phyloP scores from a whole-genome alignment of 1,140 invertebrate species.

The Drosophila parvula region DNA sequence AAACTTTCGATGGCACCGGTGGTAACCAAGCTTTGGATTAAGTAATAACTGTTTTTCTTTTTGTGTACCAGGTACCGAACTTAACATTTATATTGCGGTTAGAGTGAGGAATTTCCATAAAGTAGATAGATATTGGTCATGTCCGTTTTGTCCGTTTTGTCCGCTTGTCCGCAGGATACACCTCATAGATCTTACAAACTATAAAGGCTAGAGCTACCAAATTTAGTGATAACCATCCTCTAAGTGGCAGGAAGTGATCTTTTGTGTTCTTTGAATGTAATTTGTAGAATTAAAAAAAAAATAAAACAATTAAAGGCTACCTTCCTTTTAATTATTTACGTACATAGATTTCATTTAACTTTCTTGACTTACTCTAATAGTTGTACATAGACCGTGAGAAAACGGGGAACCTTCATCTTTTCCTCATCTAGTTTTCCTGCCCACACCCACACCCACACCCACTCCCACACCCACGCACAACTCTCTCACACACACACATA shows the following conservation, averaged over 20 bases:
- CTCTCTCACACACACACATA: conserved; percentile 16
- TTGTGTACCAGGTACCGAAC: background rate
- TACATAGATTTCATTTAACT: background rate
- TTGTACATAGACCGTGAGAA: too few species aligned
- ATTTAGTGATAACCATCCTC: too few species aligned
- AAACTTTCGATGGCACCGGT: conserved; percentile 14
- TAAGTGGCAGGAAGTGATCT: too few species aligned
- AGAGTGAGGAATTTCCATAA: background rate
- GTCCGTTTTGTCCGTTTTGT: too few species aligned
- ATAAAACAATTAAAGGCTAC: too few species aligned
- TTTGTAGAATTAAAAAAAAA: too few species aligned
- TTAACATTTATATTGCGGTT: too few species aligned
- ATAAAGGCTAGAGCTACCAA: too few species aligned
- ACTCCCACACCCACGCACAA: conserved; percentile 10
- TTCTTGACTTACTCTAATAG: background rate
- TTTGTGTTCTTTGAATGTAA: too few species aligned
- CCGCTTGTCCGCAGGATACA: too few species aligned
- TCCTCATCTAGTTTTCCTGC: conserved; percentile 7
- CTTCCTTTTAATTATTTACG: background rate
- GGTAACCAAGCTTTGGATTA: background rate
- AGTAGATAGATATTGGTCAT: too few species aligned
- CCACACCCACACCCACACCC: conserved; percentile 21
- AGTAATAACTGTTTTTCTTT: background rate
- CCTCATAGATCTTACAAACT: too few species aligned
- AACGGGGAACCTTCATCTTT: background rate